Percentiles rank a stretch among this genome's conserved stretches.
Evolutionary conservation across 2,888 invertebrate genomes (phyloP).

Genomic region (Agonopterix alstromeriana): DNA sequence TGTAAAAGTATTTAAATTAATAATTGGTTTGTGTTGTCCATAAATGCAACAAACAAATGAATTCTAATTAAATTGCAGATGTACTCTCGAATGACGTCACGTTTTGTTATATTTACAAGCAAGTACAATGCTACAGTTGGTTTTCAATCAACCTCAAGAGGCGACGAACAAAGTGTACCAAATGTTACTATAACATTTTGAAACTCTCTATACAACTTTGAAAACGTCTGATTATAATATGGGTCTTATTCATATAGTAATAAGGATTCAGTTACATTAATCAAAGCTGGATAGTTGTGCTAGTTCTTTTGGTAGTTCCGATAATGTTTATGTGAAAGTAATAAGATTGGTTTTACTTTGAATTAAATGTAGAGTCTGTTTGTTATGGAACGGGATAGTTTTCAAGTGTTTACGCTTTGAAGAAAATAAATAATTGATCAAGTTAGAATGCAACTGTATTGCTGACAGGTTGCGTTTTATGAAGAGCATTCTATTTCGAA

Average conservation of each 20-base stretch:
- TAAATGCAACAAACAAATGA: too few relatives aligned
- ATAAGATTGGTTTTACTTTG: conserved; percentile 11
- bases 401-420: conserved; percentile 33
- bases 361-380: background rate
- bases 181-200: conserved; percentile 43
- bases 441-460: conserved; percentile 15
- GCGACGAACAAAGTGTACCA: conserved; percentile 34
- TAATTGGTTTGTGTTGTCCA: too few relatives aligned
- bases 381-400: background rate
- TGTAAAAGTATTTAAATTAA: too few relatives aligned
- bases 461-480: background rate
- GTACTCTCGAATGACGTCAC: conserved; percentile 52
- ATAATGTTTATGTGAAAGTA: rapidly evolving
- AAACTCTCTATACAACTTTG: conserved; percentile 1
- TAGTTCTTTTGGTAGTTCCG: background rate
- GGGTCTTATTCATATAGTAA: too few relatives aligned
- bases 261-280: background rate
- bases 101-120: conserved; percentile 57
- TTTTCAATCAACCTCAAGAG: conserved; percentile 69
- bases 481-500: too few relatives aligned
- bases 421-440: conserved; percentile 28
- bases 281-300: background rate
- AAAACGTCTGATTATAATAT: too few relatives aligned
- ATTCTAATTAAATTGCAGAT: conserved; percentile 34
- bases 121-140: conserved; percentile 53